phyloP scores from a whole-genome alignment of 2,797 vertebrate genomes.

The Uromys caudimaculatus region DNA sequence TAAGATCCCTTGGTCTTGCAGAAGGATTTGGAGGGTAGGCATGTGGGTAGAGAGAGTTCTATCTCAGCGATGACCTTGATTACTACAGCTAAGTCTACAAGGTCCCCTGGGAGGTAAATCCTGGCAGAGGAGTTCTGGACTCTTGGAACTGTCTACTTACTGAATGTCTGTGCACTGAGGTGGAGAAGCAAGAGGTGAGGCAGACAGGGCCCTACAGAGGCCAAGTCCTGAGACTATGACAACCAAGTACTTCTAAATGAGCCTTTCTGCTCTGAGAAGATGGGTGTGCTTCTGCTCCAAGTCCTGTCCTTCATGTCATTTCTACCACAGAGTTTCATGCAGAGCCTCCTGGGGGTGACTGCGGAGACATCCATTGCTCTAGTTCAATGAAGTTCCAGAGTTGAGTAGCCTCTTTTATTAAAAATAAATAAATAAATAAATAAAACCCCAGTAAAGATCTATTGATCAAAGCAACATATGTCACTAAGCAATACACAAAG shows the following conservation, averaged over 20 bases:
- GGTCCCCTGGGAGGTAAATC: neutral
- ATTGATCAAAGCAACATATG: conserved; percentile 78
- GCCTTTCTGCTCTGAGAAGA: neutral
- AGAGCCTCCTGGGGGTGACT: neutral
- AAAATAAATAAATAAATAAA: neutral
- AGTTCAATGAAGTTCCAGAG: neutral
- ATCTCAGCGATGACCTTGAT: neutral
- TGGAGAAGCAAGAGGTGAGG: neutral
- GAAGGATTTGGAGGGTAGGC: neutral
- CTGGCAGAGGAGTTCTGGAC: neutral
- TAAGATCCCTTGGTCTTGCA: neutral
- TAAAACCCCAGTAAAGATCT: conserved; percentile 66
- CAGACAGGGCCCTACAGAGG: rapidly evolving
- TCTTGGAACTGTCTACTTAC: no score
- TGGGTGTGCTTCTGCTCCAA: neutral
- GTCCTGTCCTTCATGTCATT: neutral
- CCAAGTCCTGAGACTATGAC: neutral
- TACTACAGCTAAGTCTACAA: neutral
- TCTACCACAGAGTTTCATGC: neutral
- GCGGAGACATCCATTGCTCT: neutral
- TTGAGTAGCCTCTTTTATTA: neutral
- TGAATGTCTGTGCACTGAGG: neutral
- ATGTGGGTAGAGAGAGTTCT: no score
- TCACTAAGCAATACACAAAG: conserved; percentile 73
- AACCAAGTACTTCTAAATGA: neutral